phyloP scores from a whole-genome alignment of 1,140 invertebrate species.

The Sinonovacula constricta region DNA sequence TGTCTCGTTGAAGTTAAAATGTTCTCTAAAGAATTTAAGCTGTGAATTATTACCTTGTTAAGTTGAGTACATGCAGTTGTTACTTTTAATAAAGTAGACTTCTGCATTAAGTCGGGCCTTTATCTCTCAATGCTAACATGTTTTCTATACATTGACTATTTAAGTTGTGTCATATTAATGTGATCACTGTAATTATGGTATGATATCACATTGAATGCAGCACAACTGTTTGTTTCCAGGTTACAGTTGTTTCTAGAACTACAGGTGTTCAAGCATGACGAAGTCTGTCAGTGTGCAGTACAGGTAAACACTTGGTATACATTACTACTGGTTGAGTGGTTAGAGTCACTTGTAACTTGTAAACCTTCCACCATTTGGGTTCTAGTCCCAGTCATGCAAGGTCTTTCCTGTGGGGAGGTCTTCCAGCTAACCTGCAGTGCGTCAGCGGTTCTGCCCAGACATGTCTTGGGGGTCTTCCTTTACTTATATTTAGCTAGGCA shows the following conservation, averaged over 20 bases:
- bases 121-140: background rate
- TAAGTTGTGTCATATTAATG: background rate
- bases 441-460: too few relatives aligned
- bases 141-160: background rate
- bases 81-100: background rate
- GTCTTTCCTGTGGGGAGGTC: too few relatives aligned
- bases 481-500: too few relatives aligned
- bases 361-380: too few relatives aligned
- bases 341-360: too few relatives aligned
- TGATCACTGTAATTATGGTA: background rate
- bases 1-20: background rate
- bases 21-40: background rate
- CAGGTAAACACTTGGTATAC: constrained; percentile 59
- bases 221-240: constrained; percentile 71
- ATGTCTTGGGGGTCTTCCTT: too few relatives aligned
- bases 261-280: constrained; percentile 66
- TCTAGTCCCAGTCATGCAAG: too few relatives aligned
- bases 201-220: background rate
- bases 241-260: constrained; percentile 74
- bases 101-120: background rate
- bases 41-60: background rate
- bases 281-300: constrained; percentile 67
- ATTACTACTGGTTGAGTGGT: too few relatives aligned
- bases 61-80: background rate
- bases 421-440: too few relatives aligned